Base-by-base conservation (phyloP, 2,888 invertebrate species). In the Sussaba pulchella region DNA sequence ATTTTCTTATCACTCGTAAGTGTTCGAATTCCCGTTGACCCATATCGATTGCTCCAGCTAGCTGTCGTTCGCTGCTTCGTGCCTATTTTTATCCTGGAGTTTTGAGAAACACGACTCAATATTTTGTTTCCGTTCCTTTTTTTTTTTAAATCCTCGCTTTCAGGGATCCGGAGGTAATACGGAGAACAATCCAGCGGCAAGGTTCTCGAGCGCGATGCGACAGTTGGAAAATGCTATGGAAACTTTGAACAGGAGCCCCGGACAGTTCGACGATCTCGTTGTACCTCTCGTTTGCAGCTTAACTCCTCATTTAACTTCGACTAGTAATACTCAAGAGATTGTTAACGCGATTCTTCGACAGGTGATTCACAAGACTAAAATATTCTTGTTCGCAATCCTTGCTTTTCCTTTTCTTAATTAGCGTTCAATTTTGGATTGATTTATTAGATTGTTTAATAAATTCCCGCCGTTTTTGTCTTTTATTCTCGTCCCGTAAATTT, bases 201-300 rank as follows among this genome's bases (percentile, higher is more conserved):
- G 87, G 52, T 81, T 89, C 5, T 78, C 85, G 24, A 82, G 81
- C 26, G 86, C 86, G 4, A 82, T 94, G 78, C 91, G 92, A 70
- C 95, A 96, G 92, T 92, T 96, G 89, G 94, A 95, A 90, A 95
- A 95, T 78, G 95, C 96, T 70, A 96, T 97, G 93, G 94, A 94
- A 88, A 95, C 95, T 90, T 93, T 97, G 88, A 96, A 96, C 87
- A 94, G 95, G 90, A 96, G 96, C 93, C 97, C 97, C 63, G 97
- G 96, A 85, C 95, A 95, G 89, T 97, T 96, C 89, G 95, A 96
- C 90, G 93, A 94, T 86, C 93, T 96, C 78, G 94, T 96, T 75
- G 95, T 95, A 59, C 94, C 95, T 72, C 93, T 96, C 87, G 94
- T 96, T 87, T 95, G 95, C 89, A 95, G 95, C 4, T 94, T 96